phyloP scores from a whole-genome alignment of 2,797 vertebrate genomes.

The Petrocephalus sullivani region DNA sequence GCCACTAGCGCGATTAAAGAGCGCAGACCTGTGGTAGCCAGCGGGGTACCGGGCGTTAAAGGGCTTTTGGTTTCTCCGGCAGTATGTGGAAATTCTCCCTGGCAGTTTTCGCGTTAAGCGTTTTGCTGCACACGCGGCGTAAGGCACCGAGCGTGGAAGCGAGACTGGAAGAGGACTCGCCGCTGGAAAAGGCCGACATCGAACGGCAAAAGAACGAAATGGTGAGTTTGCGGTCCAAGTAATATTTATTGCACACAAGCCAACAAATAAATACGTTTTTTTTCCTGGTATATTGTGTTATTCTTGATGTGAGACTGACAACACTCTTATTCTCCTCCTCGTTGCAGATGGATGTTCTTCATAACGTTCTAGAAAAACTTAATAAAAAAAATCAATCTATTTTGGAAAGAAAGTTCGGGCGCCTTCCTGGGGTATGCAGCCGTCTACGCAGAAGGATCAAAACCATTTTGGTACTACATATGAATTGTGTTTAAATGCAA shows the following conservation, averaged over 20 bases:
- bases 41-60: background rate
- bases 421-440: conserved; percentile 57
- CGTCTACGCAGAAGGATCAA: conserved; percentile 57
- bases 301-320: background rate
- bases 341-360: conserved; percentile 19
- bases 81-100: conserved; percentile 16
- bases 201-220: conserved; percentile 18
- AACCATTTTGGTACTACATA: conserved; percentile 52
- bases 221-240: conserved; percentile 11
- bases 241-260: background rate
- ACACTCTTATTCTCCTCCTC: background rate
- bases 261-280: background rate
- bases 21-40: background rate
- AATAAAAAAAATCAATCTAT: background rate
- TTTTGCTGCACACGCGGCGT: conserved; percentile 15
- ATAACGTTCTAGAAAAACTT: conserved; percentile 10
- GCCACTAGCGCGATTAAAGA: background rate
- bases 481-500: background rate
- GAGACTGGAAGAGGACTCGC: conserved; percentile 27
- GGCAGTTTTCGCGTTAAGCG: conserved; percentile 9
- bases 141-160: conserved; percentile 14
- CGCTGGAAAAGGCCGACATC: background rate
- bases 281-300: background rate
- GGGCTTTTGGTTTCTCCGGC: background rate
- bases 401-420: conserved; percentile 31